These are phyloP conservation scores for Trachymyrmex cornetzi DNA, from an alignment of 1,140 invertebrate genomes.

Conservation along the genomic window DNA sequence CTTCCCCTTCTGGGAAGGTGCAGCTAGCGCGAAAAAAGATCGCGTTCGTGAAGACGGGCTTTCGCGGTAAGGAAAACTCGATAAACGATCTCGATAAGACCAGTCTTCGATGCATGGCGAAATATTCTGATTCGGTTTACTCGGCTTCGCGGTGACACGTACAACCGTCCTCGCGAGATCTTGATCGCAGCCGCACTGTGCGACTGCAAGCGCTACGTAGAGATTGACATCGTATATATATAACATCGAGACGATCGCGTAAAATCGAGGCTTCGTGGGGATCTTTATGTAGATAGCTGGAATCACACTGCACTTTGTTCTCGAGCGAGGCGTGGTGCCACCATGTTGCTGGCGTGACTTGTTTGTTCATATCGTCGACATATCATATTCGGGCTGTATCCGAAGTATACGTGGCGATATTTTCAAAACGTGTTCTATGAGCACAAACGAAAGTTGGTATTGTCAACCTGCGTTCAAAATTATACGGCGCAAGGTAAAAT, in stretches of 20 bases:
- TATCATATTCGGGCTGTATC: conserved; percentile 29
- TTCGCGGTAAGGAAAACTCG: conserved; percentile 32
- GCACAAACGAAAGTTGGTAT: conserved; percentile 20
- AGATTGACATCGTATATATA: conserved; percentile 5
- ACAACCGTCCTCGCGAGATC: not conserved
- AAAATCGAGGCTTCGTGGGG: not conserved
- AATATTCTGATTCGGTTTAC: conserved; percentile 50
- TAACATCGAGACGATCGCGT: not conserved
- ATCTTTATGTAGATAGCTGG: conserved; percentile 50
- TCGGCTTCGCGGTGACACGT: conserved; percentile 21
- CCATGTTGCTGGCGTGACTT: conserved; percentile 34
- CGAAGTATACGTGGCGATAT: conserved; percentile 47
- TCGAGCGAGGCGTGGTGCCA: not conserved
- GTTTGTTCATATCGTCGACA: conserved; percentile 53
- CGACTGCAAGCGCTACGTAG: not conserved
- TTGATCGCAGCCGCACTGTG: not conserved
- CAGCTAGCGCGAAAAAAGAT: not conserved
- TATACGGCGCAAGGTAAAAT: not conserved
- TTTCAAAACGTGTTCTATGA: conserved; percentile 45
- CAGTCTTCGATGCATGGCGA: conserved; percentile 9
- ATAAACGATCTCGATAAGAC: conserved; percentile 41
- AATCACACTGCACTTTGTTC: conserved; percentile 27
- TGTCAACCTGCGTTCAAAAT: not conserved
- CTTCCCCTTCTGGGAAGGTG: not conserved
- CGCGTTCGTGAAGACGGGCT: conserved; percentile 1